phyloP scores from a whole-genome alignment of 1,140 invertebrate genomes.

The Nymphalis io region DNA sequence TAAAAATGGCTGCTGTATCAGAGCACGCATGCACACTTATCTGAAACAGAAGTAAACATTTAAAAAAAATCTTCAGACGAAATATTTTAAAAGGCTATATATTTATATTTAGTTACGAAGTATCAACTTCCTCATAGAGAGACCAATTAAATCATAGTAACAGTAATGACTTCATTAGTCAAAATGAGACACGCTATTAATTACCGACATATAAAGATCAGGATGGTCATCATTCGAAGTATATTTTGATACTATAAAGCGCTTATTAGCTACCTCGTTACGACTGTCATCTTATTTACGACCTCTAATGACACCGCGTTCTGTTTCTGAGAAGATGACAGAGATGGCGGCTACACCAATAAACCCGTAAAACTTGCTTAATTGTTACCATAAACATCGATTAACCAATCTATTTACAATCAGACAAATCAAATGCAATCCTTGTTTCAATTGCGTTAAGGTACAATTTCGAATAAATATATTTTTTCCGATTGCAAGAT shows the following conservation, averaged over 20 bases:
- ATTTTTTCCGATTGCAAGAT: neutral
- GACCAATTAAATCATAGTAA: neutral
- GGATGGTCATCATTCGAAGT: conserved; percentile 8
- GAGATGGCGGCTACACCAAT: conserved; percentile 49
- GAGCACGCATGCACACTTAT: too few relatives aligned
- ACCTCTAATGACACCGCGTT: conserved; percentile 60
- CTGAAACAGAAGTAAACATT: too few relatives aligned
- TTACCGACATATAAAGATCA: conserved; percentile 5
- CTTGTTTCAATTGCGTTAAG: conserved; percentile 16
- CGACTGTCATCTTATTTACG: conserved; percentile 66
- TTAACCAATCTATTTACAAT: conserved; percentile 3
- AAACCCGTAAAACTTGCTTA: conserved; percentile 69
- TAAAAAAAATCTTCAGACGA: too few relatives aligned
- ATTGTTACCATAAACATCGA: conserved; percentile 61
- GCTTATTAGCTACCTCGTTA: conserved; percentile 60
- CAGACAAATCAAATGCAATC: neutral
- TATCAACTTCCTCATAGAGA: neutral
- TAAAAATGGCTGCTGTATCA: too few relatives aligned
- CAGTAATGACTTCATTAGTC: conserved; percentile 27
- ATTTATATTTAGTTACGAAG: too few relatives aligned
- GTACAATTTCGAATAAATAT: conserved; percentile 16
- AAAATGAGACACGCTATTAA: conserved; percentile 20
- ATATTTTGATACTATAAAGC: conserved; percentile 52
- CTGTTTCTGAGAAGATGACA: conserved; percentile 69
- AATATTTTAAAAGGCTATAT: too few relatives aligned